A percentile compares a stretch with the other conserved stretches of the same genome.
Conservation (phyloP, 2,113 vertebrate genomes). For the Cebus imitator region DNA sequence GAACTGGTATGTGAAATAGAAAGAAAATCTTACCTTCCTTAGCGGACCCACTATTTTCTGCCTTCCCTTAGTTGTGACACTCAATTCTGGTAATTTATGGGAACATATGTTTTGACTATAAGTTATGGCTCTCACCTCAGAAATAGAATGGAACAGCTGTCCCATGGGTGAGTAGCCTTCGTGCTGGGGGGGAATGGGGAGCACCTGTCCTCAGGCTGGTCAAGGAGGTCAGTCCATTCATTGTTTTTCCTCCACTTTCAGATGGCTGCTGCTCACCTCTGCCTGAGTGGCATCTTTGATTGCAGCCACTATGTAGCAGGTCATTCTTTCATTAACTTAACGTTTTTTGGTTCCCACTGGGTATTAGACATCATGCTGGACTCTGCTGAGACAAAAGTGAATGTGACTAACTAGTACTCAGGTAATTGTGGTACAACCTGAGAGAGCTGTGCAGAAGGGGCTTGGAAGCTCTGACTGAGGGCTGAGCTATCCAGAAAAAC, state of each 20-base stretch:
- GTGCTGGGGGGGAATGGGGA: not conserved
- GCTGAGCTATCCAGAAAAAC: not conserved
- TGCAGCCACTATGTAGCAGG: not conserved
- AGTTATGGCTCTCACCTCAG: not conserved
- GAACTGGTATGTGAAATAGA: not conserved
- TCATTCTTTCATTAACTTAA: not conserved
- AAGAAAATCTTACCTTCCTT: conserved; percentile 9
- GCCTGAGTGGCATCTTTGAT: not conserved
- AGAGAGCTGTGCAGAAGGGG: not conserved
- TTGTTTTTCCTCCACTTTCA: not conserved
- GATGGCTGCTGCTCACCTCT: not conserved
- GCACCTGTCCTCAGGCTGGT: not conserved
- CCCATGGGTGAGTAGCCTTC: not conserved
- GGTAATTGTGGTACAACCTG: not conserved
- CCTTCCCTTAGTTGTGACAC: not conserved
- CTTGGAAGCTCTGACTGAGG: not conserved
- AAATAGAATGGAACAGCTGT: conserved; percentile 7
- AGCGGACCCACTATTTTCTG: not conserved
- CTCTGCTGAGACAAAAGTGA: not conserved
- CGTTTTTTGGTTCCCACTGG: not conserved
- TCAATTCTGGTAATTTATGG: not conserved
- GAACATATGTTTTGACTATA: conserved; percentile 13
- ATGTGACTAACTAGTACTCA: not conserved
- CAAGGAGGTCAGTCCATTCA: not conserved
- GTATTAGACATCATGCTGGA: not conserved